Conservation (phyloP, 2,113 vertebrate species). For the Picathartes gymnocephalus region DNA sequence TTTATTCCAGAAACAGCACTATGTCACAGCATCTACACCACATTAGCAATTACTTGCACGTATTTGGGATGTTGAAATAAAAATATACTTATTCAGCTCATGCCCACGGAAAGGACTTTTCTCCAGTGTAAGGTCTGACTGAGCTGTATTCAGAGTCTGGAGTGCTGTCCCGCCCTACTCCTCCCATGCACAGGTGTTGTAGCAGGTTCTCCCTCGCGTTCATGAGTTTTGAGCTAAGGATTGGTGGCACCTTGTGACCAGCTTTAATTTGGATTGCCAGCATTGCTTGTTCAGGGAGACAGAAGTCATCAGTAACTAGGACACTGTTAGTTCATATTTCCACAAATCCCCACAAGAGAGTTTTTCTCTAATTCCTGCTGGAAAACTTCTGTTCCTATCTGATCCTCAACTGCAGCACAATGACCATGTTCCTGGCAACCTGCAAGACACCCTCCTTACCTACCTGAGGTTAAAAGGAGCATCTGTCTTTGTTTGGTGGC, state of each 20-base stretch:
- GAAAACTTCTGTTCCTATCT: background rate
- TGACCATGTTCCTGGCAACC: background rate
- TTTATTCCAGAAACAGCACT: background rate
- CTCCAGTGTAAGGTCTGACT: background rate
- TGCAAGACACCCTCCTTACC: background rate
- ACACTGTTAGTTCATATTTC: background rate
- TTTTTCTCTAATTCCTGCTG: background rate
- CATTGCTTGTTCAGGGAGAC: background rate
- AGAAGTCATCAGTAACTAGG: background rate
- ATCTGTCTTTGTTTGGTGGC: background rate
- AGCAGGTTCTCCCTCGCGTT: background rate
- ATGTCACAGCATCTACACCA: background rate
- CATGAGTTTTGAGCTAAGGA: background rate
- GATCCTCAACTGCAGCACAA: background rate
- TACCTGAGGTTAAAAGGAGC: background rate
- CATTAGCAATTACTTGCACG: background rate
- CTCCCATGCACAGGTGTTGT: background rate
- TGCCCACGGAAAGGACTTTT: background rate
- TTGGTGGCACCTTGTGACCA: background rate
- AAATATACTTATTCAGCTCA: background rate
- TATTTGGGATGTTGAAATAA: background rate
- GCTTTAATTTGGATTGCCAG: background rate
- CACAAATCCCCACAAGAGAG: background rate
- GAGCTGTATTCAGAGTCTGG: background rate
- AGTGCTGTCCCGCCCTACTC: background rate